A percentile compares a stretch with the other conserved stretches of the same genome.
phyloP scores from a whole-genome alignment of 2,113 vertebrate genomes.

The Blennius ocellaris region DNA sequence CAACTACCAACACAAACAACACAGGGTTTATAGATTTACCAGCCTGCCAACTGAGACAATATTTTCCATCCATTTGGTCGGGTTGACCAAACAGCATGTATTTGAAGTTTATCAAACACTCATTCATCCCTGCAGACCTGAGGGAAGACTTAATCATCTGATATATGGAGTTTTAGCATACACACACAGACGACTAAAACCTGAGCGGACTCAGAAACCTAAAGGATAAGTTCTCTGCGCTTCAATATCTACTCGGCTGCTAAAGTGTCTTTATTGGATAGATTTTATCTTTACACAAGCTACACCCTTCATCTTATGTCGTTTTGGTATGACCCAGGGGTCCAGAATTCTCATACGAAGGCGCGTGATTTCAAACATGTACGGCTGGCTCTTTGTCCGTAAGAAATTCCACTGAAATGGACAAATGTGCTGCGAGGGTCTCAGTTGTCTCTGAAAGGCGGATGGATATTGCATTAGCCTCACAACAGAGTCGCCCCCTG shows the following conservation, averaged over 20 bases:
- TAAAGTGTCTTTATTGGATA: slow-evolving; percentile 67
- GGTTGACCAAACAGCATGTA: slow-evolving; percentile 73
- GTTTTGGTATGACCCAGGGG: slow-evolving; percentile 46
- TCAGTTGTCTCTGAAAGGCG: slow-evolving; percentile 59
- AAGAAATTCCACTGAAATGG: slow-evolving; percentile 55
- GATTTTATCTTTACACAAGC: slow-evolving; percentile 54
- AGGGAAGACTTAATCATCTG: slow-evolving; percentile 70
- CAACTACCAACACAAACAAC: slow-evolving; percentile 75
- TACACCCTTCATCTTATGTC: slow-evolving; percentile 61
- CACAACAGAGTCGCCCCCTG: slow-evolving; percentile 71
- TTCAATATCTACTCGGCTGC: slow-evolving; percentile 56
- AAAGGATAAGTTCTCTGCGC: slow-evolving; percentile 39
- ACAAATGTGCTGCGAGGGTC: slow-evolving; percentile 58
- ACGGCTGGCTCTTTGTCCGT: slow-evolving; percentile 28
- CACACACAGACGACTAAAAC: slow-evolving; percentile 40
- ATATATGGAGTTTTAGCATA: slow-evolving; percentile 66
- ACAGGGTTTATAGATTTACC: slow-evolving; percentile 75
- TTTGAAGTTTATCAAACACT: slow-evolving; percentile 83
- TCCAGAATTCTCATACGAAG: slow-evolving; percentile 51
- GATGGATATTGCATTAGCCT: slow-evolving; percentile 76
- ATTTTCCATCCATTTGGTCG: slow-evolving; percentile 80
- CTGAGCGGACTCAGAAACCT: slow-evolving; percentile 42
- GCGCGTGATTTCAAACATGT: slow-evolving; percentile 31
- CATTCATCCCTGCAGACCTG: slow-evolving; percentile 77
- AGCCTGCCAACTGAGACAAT: slow-evolving; percentile 75